Evolutionary conservation across 2,113 vertebrate genomes (phyloP).

Genomic region (Crotalus horridus): DNA sequence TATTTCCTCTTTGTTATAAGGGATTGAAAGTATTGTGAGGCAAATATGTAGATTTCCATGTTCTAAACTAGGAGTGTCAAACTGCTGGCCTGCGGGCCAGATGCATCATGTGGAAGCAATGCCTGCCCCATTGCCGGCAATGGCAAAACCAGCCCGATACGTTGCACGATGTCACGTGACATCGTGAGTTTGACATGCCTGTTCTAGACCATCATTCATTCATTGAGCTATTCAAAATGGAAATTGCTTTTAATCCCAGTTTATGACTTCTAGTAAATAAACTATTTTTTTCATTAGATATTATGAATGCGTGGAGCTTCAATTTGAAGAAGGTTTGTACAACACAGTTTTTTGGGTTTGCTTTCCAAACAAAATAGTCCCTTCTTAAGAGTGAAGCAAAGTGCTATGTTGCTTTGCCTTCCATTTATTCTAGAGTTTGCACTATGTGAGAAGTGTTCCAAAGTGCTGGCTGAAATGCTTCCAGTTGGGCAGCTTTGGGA

Average conservation of each 20-base stretch:
- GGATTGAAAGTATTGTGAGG: not conserved
- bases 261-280: not conserved
- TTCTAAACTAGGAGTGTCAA: not conserved
- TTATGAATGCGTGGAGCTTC: not conserved
- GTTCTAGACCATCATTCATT: not conserved
- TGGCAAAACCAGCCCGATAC: too few species aligned
- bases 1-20: constrained; percentile 1
- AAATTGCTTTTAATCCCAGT: not conserved
- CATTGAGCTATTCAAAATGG: not conserved
- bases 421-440: not conserved
- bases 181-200: too few species aligned
- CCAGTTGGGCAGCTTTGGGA: not conserved
- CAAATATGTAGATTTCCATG: not conserved
- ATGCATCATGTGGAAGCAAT: too few species aligned
- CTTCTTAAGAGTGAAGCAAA: not conserved
- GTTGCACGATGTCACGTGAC: too few species aligned
- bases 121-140: too few species aligned
- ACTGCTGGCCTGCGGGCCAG: too few species aligned
- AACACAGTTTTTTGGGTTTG: not conserved
- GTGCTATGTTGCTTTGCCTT: not conserved
- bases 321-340: not conserved
- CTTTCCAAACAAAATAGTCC: not conserved
- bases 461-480: not conserved
- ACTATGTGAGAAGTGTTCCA: not conserved
- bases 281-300: not conserved